Evolutionary conservation across 2,888 invertebrate genomes (phyloP).

Genomic region (Ormyrus rosae): DNA sequence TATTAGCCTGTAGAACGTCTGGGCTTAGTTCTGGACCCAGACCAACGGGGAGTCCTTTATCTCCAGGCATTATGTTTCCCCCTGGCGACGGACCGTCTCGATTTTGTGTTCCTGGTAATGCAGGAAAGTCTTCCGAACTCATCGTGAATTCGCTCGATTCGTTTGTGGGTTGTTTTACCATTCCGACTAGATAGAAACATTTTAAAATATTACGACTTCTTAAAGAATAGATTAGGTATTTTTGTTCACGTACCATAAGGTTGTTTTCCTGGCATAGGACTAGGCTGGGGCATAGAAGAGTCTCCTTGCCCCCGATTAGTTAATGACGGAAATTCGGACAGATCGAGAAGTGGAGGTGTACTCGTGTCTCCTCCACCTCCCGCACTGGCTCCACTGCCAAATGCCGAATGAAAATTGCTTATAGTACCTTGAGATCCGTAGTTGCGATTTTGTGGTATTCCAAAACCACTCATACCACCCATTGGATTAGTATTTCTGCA

Average conservation of each 20-base stretch:
- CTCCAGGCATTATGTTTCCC: slow-evolving; percentile 74
- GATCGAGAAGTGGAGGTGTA: slow-evolving; percentile 92
- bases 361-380: slow-evolving; percentile 83
- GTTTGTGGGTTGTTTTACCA: slow-evolving; percentile 95
- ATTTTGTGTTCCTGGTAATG: slow-evolving; percentile 94
- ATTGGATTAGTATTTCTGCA: slow-evolving; percentile 79
- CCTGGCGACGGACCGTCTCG: slow-evolving; percentile 84
- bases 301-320: slow-evolving; percentile 90
- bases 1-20: slow-evolving; percentile 73
- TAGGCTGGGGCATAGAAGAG: slow-evolving; percentile 86
- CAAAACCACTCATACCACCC: slow-evolving; percentile 82
- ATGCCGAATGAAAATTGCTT: slow-evolving; percentile 87
- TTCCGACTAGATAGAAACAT: slow-evolving; percentile 82
- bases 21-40: slow-evolving; percentile 74
- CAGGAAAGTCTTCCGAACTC: slow-evolving; percentile 99
- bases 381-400: slow-evolving; percentile 78
- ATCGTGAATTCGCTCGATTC: slow-evolving; percentile 97
- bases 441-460: slow-evolving; percentile 79
- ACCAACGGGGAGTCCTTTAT: slow-evolving; percentile 75
- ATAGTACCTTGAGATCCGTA: slow-evolving; percentile 77
- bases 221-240: slow-evolving; percentile 15
- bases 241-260: slow-evolving; percentile 85
- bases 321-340: slow-evolving; percentile 94
- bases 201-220: background rate
- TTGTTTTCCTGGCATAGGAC: slow-evolving; percentile 93